These are phyloP conservation scores for Reticulitermes lucifugus DNA, from an alignment of 2,888 invertebrate species.

Conservation along the genomic window DNA sequence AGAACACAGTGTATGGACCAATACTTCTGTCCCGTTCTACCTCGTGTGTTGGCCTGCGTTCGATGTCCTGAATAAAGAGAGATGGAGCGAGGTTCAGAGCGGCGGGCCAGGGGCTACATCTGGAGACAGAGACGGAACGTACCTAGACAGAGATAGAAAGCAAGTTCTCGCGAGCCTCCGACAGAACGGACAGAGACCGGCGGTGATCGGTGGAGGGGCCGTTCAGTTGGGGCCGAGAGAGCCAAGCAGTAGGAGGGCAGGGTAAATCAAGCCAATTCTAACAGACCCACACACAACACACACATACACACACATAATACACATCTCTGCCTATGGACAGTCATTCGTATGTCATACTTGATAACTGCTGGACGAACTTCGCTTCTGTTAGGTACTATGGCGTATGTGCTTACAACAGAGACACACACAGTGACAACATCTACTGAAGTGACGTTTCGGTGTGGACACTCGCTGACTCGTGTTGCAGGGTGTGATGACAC, in stretches of 20 bases:
- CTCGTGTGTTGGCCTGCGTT: background rate
- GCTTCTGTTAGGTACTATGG: background rate
- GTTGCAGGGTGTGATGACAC: background rate
- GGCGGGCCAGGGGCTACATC: conserved; percentile 37
- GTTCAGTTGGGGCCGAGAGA: conserved; percentile 39
- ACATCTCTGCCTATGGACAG: conserved; percentile 5
- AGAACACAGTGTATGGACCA: conserved; percentile 20
- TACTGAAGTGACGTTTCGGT: background rate
- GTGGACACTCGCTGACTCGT: background rate
- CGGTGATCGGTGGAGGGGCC: conserved; percentile 35
- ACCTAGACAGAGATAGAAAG: conserved; percentile 28
- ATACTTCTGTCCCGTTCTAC: conserved; percentile 4
- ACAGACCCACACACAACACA: background rate
- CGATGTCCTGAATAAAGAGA: background rate
- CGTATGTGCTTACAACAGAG: background rate
- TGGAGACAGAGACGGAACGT: conserved; percentile 34
- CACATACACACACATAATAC: background rate
- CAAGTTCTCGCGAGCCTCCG: conserved; percentile 18
- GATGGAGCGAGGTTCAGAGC: background rate
- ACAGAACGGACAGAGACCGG: conserved; percentile 24
- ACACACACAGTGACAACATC: background rate
- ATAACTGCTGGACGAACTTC: background rate
- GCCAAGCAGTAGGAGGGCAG: conserved; percentile 33
- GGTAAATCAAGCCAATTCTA: conserved; percentile 14
- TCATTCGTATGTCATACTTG: conserved; percentile 15